Conservation (phyloP, 2,888 invertebrate genomes). For the Platycheirus rosarum region DNA sequence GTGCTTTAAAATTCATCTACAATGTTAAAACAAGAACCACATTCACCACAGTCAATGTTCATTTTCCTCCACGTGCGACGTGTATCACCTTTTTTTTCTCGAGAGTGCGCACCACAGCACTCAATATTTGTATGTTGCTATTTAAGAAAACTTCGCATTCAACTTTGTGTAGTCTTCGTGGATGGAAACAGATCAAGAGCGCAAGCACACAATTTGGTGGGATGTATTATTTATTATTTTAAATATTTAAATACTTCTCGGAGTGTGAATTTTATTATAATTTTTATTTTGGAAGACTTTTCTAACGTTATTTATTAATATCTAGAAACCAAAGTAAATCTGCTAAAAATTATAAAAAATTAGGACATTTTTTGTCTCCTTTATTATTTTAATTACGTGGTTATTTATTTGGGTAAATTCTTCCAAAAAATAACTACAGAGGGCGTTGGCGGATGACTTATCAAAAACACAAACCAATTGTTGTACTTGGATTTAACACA, state of each 20-base stretch:
- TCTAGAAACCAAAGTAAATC: too few relatives aligned
- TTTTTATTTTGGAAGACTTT: too few relatives aligned
- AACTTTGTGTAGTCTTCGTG: slow-evolving; percentile 30
- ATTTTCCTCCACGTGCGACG: neutral
- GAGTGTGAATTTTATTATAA: too few relatives aligned
- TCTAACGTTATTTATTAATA: too few relatives aligned
- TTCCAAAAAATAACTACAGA: slow-evolving; percentile 17
- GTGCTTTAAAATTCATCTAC: slow-evolving; percentile 6
- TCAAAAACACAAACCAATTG: slow-evolving; percentile 61
- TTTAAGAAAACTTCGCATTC: slow-evolving; percentile 12
- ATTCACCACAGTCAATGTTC: slow-evolving; percentile 17
- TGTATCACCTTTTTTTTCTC: neutral
- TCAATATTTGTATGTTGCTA: neutral
- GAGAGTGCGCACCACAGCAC: slow-evolving; percentile 30
- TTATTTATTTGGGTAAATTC: neutral
- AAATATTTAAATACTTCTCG: neutral
- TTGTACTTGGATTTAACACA: slow-evolving; percentile 38
- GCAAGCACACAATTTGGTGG: slow-evolving; percentile 5
- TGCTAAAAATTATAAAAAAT: too few relatives aligned
- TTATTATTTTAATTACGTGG: neutral
- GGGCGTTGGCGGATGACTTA: slow-evolving; percentile 52
- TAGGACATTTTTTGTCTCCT: too few relatives aligned
- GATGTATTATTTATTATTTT: neutral
- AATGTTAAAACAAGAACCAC: slow-evolving; percentile 3
- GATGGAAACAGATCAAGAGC: slow-evolving; percentile 3